phyloP scores from a whole-genome alignment of 1,140 invertebrate species.

The Drosophila saltans region DNA sequence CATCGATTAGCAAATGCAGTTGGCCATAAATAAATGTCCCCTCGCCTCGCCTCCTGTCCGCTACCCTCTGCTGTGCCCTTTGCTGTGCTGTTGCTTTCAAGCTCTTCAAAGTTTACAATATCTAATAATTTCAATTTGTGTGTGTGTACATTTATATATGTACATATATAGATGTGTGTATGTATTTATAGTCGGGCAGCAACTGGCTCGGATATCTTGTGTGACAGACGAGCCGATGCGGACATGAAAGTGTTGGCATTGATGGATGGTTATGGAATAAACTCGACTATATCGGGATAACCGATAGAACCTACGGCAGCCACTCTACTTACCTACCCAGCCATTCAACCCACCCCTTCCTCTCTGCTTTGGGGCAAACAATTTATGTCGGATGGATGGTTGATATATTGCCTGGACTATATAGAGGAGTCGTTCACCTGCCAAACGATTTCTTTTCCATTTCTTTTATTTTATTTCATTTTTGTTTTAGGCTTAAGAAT shows the following conservation, averaged over 20 bases:
- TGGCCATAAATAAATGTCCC: conserved; percentile 66
- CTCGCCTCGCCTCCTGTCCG: neutral
- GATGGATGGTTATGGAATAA: conserved; percentile 62
- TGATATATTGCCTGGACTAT: conserved; percentile 66
- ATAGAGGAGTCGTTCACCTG: conserved; percentile 12
- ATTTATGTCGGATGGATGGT: conserved; percentile 70
- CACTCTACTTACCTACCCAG: neutral
- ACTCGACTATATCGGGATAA: conserved; percentile 11
- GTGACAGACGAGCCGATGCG: conserved; percentile 50
- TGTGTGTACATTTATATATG: conserved; percentile 20
- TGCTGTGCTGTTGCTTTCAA: neutral
- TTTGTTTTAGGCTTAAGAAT: conserved; percentile 5
- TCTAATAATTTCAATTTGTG: conserved; percentile 75
- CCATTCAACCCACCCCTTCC: neutral
- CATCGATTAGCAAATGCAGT: conserved; percentile 59
- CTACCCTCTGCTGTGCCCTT: neutral
- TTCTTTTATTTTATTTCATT: neutral
- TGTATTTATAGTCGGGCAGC: neutral
- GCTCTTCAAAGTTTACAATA: conserved; percentile 49
- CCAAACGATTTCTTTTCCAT: conserved; percentile 1
- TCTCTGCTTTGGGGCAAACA: conserved; percentile 51
- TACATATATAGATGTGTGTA: conserved; percentile 7
- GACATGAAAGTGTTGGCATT: conserved; percentile 70
- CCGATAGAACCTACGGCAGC: neutral
- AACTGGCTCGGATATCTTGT: conserved; percentile 42